These are phyloP conservation scores for Deroplatys truncata DNA, from an alignment of 2,888 invertebrate species.

Conservation along the genomic window DNA sequence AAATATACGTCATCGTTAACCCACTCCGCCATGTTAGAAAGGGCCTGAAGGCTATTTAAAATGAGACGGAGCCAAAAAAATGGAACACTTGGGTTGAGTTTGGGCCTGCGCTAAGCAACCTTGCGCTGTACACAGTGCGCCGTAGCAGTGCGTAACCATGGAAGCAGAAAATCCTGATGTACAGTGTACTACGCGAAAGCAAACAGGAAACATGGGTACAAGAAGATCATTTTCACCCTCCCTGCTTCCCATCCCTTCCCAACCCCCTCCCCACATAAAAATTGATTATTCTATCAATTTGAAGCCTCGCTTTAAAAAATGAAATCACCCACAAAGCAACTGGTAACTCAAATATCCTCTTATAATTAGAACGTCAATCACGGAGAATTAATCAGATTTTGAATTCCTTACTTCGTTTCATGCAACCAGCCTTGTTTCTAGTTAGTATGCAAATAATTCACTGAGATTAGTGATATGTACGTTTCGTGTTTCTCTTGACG, in stretches of 20 bases:
- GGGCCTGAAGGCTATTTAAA: not conserved
- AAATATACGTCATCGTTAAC: slow-evolving; percentile 10
- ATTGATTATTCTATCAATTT: not conserved
- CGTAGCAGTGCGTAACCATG: not conserved
- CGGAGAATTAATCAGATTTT: not conserved
- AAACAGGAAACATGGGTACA: not conserved
- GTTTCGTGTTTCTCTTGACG: too few relatives aligned
- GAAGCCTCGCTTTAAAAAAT: not conserved
- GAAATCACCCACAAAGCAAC: not conserved
- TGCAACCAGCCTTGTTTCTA: not conserved
- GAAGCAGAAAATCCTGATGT: slow-evolving; percentile 2
- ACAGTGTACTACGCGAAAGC: slow-evolving; percentile 2
- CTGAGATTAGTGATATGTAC: not conserved
- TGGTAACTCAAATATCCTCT: not conserved
- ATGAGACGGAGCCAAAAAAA: not conserved
- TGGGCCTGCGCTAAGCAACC: not conserved
- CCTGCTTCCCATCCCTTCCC: not conserved
- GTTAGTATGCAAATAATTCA: not conserved
- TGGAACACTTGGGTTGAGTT: not conserved
- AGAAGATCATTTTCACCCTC: not conserved
- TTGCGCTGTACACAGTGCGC: not conserved
- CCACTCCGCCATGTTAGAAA: not conserved
- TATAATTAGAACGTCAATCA: not conserved
- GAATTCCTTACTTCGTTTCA: not conserved
- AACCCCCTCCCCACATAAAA: not conserved